Evolutionary conservation across 1,140 invertebrate genomes (phyloP).

Genomic region (Zaprionus tsacasi): DNA sequence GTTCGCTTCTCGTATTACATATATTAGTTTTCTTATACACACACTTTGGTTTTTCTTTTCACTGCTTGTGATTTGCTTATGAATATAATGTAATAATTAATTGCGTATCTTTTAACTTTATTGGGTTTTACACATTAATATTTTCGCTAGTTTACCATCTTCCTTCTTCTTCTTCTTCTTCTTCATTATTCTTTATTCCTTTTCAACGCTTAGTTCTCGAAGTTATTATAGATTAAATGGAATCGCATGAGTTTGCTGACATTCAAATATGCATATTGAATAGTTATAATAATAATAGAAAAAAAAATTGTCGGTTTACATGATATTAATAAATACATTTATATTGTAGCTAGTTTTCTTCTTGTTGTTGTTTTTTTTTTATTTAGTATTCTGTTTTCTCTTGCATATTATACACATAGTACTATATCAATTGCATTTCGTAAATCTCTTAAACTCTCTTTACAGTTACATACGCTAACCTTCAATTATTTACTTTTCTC

Average conservation of each 20-base stretch:
- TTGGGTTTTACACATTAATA: slow-evolving; percentile 42
- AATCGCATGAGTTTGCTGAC: slow-evolving; percentile 54
- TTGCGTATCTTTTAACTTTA: slow-evolving; percentile 21
- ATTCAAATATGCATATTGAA: slow-evolving; percentile 55
- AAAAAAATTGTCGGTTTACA: slow-evolving; percentile 44
- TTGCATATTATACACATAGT: slow-evolving; percentile 41
- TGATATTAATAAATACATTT: slow-evolving; percentile 58
- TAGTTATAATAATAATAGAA: slow-evolving; percentile 39
- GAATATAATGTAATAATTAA: slow-evolving; percentile 9
- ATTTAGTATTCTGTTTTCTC: slow-evolving; percentile 11
- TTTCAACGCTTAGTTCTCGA: slow-evolving; percentile 37
- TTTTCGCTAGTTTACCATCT: slow-evolving; percentile 44
- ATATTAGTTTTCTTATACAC: slow-evolving; percentile 40
- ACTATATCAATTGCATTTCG: slow-evolving; percentile 26
- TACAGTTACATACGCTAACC: slow-evolving; percentile 20
- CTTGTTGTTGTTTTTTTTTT: slow-evolving; percentile 9
- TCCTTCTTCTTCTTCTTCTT: slow-evolving; percentile 15
- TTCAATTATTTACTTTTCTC: slow-evolving; percentile 17
- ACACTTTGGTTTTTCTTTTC: slow-evolving; percentile 52
- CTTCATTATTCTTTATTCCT: slow-evolving; percentile 3
- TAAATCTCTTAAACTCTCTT: slow-evolving; percentile 26
- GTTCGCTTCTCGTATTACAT: slow-evolving; percentile 13
- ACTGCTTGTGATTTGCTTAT: slow-evolving; percentile 36
- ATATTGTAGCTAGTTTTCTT: slow-evolving; percentile 62
- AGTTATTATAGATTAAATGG: slow-evolving; percentile 42